A percentile compares a stretch with the other conserved stretches of the same genome.
These are phyloP conservation scores for Petrocephalus schoutedeni DNA, from an alignment of 2,797 vertebrate species.

Conservation along the genomic window DNA sequence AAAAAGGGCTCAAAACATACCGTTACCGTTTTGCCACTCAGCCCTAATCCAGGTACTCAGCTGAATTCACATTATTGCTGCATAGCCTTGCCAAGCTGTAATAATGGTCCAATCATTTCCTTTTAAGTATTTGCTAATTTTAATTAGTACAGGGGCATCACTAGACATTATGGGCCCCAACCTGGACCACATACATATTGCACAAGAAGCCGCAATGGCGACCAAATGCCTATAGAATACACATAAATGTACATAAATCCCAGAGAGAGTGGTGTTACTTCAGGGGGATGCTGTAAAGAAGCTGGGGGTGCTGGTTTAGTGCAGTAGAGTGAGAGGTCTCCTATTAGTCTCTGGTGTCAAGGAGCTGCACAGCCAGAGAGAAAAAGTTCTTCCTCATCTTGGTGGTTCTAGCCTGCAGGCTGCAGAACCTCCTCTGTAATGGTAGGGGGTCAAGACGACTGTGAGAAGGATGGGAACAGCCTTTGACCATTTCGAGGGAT, in stretches of 20 bases:
- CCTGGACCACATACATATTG: not conserved
- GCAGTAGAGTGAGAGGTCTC: not conserved
- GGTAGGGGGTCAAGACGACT: not conserved
- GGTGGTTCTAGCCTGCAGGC: not conserved
- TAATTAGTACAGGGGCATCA: no score
- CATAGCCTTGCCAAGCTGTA: no score
- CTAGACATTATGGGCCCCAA: not conserved
- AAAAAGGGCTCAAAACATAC: no score
- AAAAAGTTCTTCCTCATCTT: not conserved
- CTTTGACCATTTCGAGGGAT: not conserved
- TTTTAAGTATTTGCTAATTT: no score
- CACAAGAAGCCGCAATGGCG: not conserved
- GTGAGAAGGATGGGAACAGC: not conserved
- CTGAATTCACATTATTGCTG: no score
- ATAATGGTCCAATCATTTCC: no score
- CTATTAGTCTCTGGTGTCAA: not conserved
- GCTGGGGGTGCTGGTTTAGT: not conserved
- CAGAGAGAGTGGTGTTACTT: not conserved
- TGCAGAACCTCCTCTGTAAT: not conserved
- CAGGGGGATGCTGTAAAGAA: not conserved
- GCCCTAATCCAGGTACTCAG: no score
- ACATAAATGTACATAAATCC: not conserved
- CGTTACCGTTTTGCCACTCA: no score
- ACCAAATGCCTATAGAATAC: not conserved
- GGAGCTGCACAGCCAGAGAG: not conserved